Evolutionary conservation across 2,113 vertebrate species (phyloP), one percentile per base, ranked within the genome.

Genomic region (Sceloporus undulatus): DNA sequence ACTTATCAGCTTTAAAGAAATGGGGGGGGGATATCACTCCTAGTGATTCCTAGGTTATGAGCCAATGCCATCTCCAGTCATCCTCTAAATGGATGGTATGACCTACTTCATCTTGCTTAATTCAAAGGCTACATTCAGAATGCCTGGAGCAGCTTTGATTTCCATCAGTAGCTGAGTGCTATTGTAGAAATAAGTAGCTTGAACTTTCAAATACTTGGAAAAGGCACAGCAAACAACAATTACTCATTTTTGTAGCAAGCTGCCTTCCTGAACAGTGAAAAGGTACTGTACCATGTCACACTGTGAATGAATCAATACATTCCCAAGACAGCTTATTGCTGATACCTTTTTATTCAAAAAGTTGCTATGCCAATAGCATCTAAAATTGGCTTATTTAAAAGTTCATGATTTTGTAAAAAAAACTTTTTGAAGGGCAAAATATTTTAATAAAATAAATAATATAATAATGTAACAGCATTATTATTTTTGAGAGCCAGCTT

Each of bases 211-310:
- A 82, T 52, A 89, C 76, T 89, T 95, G 88, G 75, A 94, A 86
- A 68, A 92, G 85, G 34, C 85, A 90, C 70, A 89, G 48, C 84
- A 77, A 87, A 91, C 76, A 91, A 80, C 85, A 84, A 79, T 93
- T 84, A 84, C 3, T 91, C 87, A 62, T 62, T 91, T 94, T 91
- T 91, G 68, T 92, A 87, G 38, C 79, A 92, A 92, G 21, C 71
- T 93, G 23, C 79, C 89, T 92, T 94, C 68, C 29, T 27, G 80
- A 91, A 82, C 77, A 85, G 19, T 48, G 42, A 62, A 93, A 91
- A 93, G 40, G 40, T 34, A 78, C 54, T 25, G 8, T 82, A 87
- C 1, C 13, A 4, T 0, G 81, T 86, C 29, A 85, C 66, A 62
- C 27, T 90, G 79, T 84, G 18, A 94, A 73, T 13, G 82, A 62